phyloP scores from a whole-genome alignment of 2,797 vertebrate species.

The Eulemur albifrons region DNA sequence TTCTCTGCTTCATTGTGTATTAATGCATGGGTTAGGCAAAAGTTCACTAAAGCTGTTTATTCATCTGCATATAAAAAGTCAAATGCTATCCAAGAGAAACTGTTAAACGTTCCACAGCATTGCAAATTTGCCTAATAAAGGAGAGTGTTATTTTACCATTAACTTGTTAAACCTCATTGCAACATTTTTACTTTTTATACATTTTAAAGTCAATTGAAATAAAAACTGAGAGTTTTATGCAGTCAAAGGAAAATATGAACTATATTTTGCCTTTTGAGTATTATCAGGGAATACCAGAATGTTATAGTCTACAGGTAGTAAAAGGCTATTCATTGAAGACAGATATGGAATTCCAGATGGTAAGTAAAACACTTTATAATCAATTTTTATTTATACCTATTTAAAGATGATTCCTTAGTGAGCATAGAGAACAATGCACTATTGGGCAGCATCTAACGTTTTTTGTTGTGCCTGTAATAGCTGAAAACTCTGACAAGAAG shows the following conservation, averaged over 20 bases:
- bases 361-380: constrained; percentile 32
- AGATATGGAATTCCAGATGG: neutral
- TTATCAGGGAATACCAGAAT: constrained; percentile 7
- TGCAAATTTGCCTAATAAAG: constrained; percentile 36
- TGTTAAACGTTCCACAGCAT: neutral
- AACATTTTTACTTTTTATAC: constrained; percentile 47
- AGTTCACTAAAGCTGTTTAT: constrained; percentile 5
- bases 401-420: neutral
- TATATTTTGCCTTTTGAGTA: constrained; percentile 43
- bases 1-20: constrained; percentile 33
- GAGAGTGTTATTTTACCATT: constrained; percentile 55
- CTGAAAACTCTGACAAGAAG: neutral
- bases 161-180: constrained; percentile 45
- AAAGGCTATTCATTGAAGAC: neutral
- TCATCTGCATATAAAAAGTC: constrained; percentile 51
- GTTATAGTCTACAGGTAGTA: neutral
- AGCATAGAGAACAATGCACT: neutral
- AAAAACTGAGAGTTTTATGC: constrained; percentile 33
- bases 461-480: neutral
- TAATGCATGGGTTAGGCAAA: constrained; percentile 13
- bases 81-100: neutral
- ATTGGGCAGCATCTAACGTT: neutral
- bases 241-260: constrained; percentile 14
- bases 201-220: constrained; percentile 50
- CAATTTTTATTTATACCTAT: neutral